Evolutionary conservation across 1,140 invertebrate genomes (phyloP), one percentile per base, ranked within the genome.

Genomic region (Helicorthomorpha holstii): DNA sequence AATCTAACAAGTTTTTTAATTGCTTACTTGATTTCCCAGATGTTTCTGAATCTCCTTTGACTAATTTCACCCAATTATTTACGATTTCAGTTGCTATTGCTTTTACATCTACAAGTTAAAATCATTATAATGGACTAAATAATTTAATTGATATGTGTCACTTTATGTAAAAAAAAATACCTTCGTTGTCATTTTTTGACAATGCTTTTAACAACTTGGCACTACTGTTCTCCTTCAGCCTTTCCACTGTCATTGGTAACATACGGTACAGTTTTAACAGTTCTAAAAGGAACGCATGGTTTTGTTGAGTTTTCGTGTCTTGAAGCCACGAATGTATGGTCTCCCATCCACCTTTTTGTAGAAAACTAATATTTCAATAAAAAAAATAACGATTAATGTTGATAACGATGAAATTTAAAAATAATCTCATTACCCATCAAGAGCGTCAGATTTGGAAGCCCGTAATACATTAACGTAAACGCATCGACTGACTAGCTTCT

Each of bases 401-500:
- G 27, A 34, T 16, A 53, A 42, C 54, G 45, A 34, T 27, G 14
- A 45, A 55, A 60, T 34, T 34, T 34, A 34, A 14, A 34, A 52
- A 49, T 4, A 55, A 38, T 1, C 22, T 29, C 61, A 64, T 80
- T 71, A 83, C 76, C 81, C 76, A 50, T 82, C 82, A 27, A 94
- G 71, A 51, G 92, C 72, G 56, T 86, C 81, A 1, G 78, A 75
- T 60, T 85, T 78, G n/a, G 90, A 92, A 43, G 80, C 81, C 69
- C 86, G 86, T 45, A 95, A 70, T 60, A 96, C 92, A 67, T 93
- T 85, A 55, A 92, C 80, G 64, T 95, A 96, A 58, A 93, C 85
- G 71, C 89, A 94, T 72, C 91, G 91, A 58, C 88, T 92, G 27
- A 95, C 90, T 49, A 95, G 70, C 67, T 95, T 95, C 64, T 86